A percentile compares a stretch with the other conserved stretches of the same genome.
These are phyloP conservation scores for Lasioglossum pauxillum DNA, from an alignment of 2,888 invertebrate species.

Conservation along the genomic window DNA sequence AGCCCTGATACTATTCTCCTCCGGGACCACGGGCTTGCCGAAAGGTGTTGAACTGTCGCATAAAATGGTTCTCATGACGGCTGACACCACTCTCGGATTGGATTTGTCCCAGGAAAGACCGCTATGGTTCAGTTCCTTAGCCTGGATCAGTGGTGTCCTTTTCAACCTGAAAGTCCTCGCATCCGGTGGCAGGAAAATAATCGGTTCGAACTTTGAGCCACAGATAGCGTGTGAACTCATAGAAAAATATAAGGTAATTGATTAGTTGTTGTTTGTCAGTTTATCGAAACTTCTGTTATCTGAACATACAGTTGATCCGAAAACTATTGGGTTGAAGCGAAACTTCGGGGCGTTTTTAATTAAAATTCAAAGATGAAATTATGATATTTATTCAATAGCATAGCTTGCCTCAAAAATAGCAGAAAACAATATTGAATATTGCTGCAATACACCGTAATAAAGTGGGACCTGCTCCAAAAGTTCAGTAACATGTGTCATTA, in stretches of 20 bases:
- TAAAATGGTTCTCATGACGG: conserved; percentile 48
- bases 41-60: conserved; percentile 77
- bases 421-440: too few species aligned
- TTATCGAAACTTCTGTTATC: background rate
- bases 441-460: background rate
- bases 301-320: background rate
- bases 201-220: background rate
- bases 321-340: too few species aligned
- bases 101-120: background rate
- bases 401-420: too few species aligned
- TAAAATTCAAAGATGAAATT: too few species aligned
- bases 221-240: background rate
- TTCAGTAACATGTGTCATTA: background rate
- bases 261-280: background rate
- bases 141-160: background rate
- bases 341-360: too few species aligned
- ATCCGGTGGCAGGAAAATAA: background rate
- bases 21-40: conserved; percentile 79
- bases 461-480: too few species aligned
- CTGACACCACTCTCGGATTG: rapidly evolving
- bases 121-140: background rate
- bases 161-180: background rate
- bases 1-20: conserved; percentile 76
- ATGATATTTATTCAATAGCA: too few species aligned
- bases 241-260: background rate